Evolutionary conservation across 1,140 invertebrate species (phyloP).

Genomic region (Pogonomyrmex barbatus): DNA sequence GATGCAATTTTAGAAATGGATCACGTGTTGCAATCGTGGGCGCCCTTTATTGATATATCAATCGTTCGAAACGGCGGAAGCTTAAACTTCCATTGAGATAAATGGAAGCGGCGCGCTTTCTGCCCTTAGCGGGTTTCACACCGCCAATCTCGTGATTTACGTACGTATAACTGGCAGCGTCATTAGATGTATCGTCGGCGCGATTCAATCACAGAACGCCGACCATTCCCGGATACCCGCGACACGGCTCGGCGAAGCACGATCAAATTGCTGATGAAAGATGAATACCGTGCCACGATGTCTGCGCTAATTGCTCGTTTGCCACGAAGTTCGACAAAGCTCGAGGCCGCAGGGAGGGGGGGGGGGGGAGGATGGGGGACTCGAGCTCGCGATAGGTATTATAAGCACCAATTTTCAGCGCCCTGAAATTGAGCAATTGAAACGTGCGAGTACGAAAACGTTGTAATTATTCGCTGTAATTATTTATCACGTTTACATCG

Average conservation of each 20-base stretch:
- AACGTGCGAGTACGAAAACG: not conserved
- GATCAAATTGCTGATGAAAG: slow-evolving; percentile 64
- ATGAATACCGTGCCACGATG: slow-evolving; percentile 49
- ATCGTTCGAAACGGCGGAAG: slow-evolving; percentile 8
- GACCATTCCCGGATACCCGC: slow-evolving; percentile 53
- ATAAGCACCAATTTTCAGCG: slow-evolving; percentile 25
- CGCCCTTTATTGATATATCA: slow-evolving; percentile 46
- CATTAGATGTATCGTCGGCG: slow-evolving; percentile 59
- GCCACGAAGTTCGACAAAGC: slow-evolving; percentile 45
- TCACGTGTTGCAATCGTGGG: not conserved
- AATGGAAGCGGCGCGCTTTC: slow-evolving; percentile 19
- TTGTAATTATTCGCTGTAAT: not conserved
- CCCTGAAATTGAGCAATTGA: slow-evolving; percentile 7
- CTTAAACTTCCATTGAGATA: slow-evolving; percentile 31
- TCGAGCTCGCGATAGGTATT: not conserved
- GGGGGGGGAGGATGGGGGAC: no score
- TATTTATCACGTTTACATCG: not conserved
- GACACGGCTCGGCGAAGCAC: slow-evolving; percentile 57
- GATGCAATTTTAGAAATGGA: slow-evolving; percentile 23
- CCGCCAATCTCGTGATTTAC: slow-evolving; percentile 45
- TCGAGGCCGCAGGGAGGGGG: not conserved
- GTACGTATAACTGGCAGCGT: slow-evolving; percentile 42
- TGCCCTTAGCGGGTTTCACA: not conserved
- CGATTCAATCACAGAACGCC: slow-evolving; percentile 65
- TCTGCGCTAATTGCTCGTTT: slow-evolving; percentile 60